Conservation (phyloP, 2,888 invertebrate species). For the Tiliacea citrago region DNA sequence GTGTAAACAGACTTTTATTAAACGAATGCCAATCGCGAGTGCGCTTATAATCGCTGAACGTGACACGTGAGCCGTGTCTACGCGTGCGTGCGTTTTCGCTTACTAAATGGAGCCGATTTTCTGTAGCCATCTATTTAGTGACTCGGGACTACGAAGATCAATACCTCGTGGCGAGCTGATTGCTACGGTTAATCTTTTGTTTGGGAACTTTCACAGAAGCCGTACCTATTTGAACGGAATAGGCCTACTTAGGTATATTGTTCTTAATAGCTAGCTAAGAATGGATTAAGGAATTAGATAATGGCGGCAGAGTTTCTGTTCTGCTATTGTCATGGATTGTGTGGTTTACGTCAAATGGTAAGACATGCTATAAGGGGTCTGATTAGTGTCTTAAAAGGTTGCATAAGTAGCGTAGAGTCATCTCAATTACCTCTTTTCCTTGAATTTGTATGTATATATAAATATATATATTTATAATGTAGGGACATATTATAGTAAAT, state of each 20-base stretch:
- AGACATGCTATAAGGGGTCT: background rate
- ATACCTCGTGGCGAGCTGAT: slow-evolving; percentile 61
- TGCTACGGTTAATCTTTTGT: slow-evolving; percentile 66
- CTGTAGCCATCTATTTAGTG: background rate
- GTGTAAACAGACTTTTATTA: background rate
- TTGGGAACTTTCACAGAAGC: slow-evolving; percentile 55
- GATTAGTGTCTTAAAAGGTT: background rate
- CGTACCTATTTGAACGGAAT: slow-evolving; percentile 50
- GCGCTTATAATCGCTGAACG: background rate
- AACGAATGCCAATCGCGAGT: background rate
- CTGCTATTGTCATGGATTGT: slow-evolving; percentile 17
- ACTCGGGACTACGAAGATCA: slow-evolving; percentile 53
- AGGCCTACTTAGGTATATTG: slow-evolving; percentile 41
- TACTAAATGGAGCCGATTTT: background rate
- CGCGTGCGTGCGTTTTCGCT: too few species aligned
- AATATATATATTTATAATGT: too few species aligned
- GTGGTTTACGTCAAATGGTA: slow-evolving; percentile 11
- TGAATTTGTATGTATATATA: too few species aligned
- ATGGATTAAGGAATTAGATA: slow-evolving; percentile 34
- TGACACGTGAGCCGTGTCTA: background rate
- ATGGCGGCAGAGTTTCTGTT: slow-evolving; percentile 20
- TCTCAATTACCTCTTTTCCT: too few species aligned
- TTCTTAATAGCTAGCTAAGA: slow-evolving; percentile 44
- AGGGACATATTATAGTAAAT: too few species aligned
- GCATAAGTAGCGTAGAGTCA: too few species aligned